Conservation (phyloP, 2,113 vertebrate species). For the Hucho hucho region DNA sequence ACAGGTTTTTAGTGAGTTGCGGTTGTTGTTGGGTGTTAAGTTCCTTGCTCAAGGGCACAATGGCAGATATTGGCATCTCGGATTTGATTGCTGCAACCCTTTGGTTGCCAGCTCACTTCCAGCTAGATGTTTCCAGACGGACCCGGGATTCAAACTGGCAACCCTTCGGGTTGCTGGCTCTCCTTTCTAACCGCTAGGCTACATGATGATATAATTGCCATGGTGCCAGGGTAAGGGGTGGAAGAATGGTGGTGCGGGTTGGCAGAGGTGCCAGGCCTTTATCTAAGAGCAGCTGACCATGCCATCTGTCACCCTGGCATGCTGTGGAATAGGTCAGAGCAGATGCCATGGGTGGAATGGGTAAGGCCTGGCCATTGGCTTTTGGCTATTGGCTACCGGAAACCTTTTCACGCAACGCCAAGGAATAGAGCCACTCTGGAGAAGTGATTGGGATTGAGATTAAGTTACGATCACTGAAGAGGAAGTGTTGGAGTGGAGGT, state of each 20-base stretch:
- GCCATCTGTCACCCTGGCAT: conserved; percentile 35
- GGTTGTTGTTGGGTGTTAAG: too few species aligned
- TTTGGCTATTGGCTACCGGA: not conserved
- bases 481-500: too few species aligned
- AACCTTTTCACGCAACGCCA: conserved; percentile 16
- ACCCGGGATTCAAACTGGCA: too few species aligned
- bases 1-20: too few species aligned
- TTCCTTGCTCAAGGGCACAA: too few species aligned
- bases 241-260: not conserved
- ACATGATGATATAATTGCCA: not conserved
- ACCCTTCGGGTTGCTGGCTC: too few species aligned
- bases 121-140: too few species aligned
- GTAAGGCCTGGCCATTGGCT: conserved; percentile 13
- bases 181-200: too few species aligned
- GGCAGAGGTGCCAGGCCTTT: not conserved
- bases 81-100: too few species aligned
- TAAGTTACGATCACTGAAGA: too few species aligned
- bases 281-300: conserved; percentile 30
- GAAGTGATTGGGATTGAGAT: not conserved
- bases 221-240: not conserved
- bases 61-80: too few species aligned
- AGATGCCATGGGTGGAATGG: conserved; percentile 35
- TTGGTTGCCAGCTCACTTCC: too few species aligned
- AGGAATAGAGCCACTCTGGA: conserved; percentile 6
- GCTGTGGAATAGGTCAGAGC: conserved; percentile 14